These are phyloP conservation scores for Chesias legatella DNA, from an alignment of 2,888 invertebrate species.

Conservation along the genomic window DNA sequence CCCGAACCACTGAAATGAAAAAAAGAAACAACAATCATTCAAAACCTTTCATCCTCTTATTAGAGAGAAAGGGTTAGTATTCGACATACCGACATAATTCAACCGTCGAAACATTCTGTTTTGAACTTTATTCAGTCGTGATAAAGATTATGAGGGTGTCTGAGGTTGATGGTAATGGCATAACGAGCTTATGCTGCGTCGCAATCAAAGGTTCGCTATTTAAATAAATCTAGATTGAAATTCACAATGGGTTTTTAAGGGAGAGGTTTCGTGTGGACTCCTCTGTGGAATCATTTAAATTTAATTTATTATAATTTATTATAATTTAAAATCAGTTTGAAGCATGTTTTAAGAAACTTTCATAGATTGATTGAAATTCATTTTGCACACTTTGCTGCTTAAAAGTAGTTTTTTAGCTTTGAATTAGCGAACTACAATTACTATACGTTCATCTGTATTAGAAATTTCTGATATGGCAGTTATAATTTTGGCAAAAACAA, in stretches of 20 bases:
- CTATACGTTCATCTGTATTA: no score
- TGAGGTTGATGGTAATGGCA: constrained; percentile 35
- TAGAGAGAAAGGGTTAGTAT: constrained; percentile 63
- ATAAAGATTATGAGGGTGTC: constrained; percentile 27
- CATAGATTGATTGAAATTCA: no score
- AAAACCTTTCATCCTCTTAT: constrained; percentile 74
- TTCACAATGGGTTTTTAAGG: constrained; percentile 58
- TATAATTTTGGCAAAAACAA: no score
- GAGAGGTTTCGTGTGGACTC: constrained; percentile 23
- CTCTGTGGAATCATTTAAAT: neutral
- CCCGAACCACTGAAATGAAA: constrained; percentile 50
- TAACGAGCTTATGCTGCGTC: constrained; percentile 60
- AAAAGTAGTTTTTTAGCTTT: no score
- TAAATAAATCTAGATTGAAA: constrained; percentile 72
- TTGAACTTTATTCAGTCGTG: constrained; percentile 32
- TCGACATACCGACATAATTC: constrained; percentile 30
- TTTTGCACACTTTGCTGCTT: no score
- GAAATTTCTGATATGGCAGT: no score
- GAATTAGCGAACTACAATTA: no score
- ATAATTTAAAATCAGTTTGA: no score
- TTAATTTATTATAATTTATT: no score
- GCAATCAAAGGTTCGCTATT: constrained; percentile 73
- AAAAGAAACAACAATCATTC: constrained; percentile 68
- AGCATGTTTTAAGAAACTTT: no score
- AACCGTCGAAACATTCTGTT: constrained; percentile 28